A percentile compares a stretch with the other conserved stretches of the same genome.
Conservation (phyloP, 2,888 invertebrate genomes). For the Eristalis tenax region DNA sequence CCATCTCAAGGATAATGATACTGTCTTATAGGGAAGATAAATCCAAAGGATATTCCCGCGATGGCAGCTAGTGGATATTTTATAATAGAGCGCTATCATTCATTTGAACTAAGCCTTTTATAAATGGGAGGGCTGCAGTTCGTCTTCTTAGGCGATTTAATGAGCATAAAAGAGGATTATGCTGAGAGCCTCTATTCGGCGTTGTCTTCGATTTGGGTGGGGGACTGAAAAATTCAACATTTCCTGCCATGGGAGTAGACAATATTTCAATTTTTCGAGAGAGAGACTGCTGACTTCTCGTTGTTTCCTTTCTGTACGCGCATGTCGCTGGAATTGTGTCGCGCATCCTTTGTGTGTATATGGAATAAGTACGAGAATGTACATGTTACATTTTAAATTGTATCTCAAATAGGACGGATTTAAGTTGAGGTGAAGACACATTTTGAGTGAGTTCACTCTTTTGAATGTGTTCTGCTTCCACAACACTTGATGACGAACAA, state of each 20-base stretch:
- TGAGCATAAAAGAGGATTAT: constrained; percentile 63
- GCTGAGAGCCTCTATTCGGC: constrained; percentile 5
- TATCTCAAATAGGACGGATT: not conserved
- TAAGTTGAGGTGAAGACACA: not conserved
- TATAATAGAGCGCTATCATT: constrained; percentile 52
- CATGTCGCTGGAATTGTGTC: not conserved
- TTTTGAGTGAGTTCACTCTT: not conserved
- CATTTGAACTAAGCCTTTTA: constrained; percentile 56
- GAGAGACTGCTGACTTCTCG: not conserved
- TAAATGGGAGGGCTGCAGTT: constrained; percentile 53
- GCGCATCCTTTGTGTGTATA: not conserved
- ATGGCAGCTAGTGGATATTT: constrained; percentile 31
- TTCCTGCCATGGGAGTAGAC: not conserved
- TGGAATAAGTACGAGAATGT: not conserved
- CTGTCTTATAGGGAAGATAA: constrained; percentile 44
- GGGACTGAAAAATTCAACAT: not conserved
- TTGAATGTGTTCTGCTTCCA: not conserved
- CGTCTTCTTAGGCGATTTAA: constrained; percentile 50
- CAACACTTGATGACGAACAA: not conserved
- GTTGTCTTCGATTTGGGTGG: not conserved
- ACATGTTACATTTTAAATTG: not conserved
- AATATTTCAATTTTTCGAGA: not conserved
- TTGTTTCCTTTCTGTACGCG: not conserved
- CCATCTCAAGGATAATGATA: constrained; percentile 47
- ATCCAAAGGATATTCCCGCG: constrained; percentile 26